A percentile compares a stretch with the other conserved stretches of the same genome.
These are phyloP conservation scores for Drosophila emarginata DNA, from an alignment of 2,888 invertebrate species.

Conservation along the genomic window DNA sequence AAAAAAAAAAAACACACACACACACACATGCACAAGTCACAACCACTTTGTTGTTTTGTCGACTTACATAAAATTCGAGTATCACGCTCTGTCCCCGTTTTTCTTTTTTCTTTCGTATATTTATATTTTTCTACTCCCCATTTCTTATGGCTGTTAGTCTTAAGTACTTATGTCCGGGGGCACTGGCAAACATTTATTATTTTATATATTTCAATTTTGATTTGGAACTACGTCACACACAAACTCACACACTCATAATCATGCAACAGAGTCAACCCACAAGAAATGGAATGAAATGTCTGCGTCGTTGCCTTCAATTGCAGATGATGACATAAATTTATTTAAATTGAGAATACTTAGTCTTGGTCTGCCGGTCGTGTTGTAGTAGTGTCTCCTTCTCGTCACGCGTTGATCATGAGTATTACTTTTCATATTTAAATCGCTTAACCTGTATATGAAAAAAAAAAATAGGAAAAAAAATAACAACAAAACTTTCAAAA, in stretches of 20 bases:
- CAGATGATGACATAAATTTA: conserved; percentile 62
- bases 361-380: conserved; percentile 11
- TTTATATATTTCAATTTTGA: conserved; percentile 44
- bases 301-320: conserved; percentile 35
- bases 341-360: conserved; percentile 62
- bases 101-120: too few species aligned
- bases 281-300: conserved; percentile 16
- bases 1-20: too few species aligned
- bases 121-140: neutral
- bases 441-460: conserved; percentile 28
- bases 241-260: neutral
- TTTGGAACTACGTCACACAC: conserved; percentile 43
- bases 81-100: conserved; percentile 14
- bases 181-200: conserved; percentile 20
- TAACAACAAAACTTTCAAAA: conserved; percentile 59
- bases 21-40: neutral
- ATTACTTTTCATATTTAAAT: conserved; percentile 28
- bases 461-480: conserved; percentile 20
- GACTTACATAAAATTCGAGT: conserved; percentile 1
- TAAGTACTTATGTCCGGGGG: conserved; percentile 54
- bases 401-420: conserved; percentile 38
- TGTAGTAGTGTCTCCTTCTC: conserved; percentile 17
- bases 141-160: conserved; percentile 23
- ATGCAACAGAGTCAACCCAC: neutral
- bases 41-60: neutral